Evolutionary conservation across 2,797 vertebrate species (phyloP).

Genomic region (Acrossocheilus wenchowensis): DNA sequence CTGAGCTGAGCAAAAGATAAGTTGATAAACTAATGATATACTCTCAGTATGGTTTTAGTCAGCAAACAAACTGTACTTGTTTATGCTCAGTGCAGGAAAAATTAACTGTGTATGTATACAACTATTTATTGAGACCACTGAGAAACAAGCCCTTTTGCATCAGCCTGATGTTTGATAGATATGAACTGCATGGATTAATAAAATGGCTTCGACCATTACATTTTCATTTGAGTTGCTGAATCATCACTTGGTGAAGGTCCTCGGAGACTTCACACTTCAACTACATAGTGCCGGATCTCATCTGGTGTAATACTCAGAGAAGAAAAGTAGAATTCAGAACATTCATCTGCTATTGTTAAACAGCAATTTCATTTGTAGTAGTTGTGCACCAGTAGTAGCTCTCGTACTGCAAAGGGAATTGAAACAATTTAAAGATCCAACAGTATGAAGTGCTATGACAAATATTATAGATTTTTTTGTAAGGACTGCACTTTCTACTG

Average conservation of each 20-base stretch:
- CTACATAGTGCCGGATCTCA: background rate
- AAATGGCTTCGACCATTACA: background rate
- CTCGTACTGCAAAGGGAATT: slow-evolving; percentile 30
- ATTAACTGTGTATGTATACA: background rate
- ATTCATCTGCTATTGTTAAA: background rate
- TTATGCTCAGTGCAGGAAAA: slow-evolving; percentile 1
- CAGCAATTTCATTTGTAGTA: background rate
- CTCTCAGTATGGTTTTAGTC: slow-evolving; percentile 19
- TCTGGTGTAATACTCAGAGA: background rate
- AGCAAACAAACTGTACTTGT: slow-evolving; percentile 24
- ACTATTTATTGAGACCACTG: background rate
- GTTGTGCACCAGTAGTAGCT: background rate
- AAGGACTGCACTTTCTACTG: background rate
- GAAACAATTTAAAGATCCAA: slow-evolving; percentile 33
- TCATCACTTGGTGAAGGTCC: background rate
- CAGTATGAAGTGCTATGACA: background rate
- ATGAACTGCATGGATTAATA: background rate
- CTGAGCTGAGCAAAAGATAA: slow-evolving; percentile 39
- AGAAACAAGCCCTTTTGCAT: background rate
- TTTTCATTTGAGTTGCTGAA: slow-evolving; percentile 3
- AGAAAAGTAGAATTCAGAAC: background rate
- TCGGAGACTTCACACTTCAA: background rate
- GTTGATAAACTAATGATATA: slow-evolving; percentile 54
- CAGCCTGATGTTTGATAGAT: background rate
- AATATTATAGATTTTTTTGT: background rate